Conservation (phyloP, 2,113 vertebrate genomes). For the Thamnophis sirtalis region DNA sequence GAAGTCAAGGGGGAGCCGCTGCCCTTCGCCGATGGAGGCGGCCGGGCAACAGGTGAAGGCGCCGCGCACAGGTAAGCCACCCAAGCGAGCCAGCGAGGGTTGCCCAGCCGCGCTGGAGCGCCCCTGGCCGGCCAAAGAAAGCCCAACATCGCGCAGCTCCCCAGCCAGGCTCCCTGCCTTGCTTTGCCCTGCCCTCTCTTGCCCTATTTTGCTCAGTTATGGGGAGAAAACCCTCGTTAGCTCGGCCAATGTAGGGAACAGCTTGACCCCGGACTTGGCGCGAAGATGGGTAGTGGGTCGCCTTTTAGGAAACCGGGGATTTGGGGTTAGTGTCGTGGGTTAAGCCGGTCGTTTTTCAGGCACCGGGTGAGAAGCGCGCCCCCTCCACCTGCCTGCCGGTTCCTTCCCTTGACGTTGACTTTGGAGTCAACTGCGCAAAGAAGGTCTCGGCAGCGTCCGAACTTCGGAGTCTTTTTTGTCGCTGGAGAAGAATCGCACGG, state of each 20-base stretch:
- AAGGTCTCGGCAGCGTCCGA: background rate
- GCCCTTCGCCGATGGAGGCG: conserved; percentile 40
- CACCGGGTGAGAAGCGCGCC: background rate
- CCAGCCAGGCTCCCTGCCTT: background rate
- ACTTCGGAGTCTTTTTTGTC: background rate
- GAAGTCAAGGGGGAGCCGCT: conserved; percentile 61
- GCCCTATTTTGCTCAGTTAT: background rate
- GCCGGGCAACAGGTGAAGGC: conserved; percentile 71
- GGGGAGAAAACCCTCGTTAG: no score
- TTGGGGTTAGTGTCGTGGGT: background rate
- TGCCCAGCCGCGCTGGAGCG: background rate
- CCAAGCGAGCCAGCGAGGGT: no score
- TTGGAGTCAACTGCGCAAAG: background rate
- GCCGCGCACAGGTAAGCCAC: conserved; percentile 67
- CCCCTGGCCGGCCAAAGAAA: background rate
- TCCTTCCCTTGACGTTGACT: background rate
- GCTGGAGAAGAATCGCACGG: background rate
- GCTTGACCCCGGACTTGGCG: background rate
- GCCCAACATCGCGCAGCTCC: background rate
- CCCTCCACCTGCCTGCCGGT: background rate
- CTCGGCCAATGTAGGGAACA: rapidly evolving
- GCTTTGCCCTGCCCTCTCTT: background rate
- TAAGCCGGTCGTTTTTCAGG: background rate
- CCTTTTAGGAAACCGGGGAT: background rate
- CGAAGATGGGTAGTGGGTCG: background rate